A percentile compares a stretch with the other conserved stretches of the same genome.
These are phyloP conservation scores for Atrina japonica DNA, from an alignment of 2,888 invertebrate species.

Conservation along the genomic window DNA sequence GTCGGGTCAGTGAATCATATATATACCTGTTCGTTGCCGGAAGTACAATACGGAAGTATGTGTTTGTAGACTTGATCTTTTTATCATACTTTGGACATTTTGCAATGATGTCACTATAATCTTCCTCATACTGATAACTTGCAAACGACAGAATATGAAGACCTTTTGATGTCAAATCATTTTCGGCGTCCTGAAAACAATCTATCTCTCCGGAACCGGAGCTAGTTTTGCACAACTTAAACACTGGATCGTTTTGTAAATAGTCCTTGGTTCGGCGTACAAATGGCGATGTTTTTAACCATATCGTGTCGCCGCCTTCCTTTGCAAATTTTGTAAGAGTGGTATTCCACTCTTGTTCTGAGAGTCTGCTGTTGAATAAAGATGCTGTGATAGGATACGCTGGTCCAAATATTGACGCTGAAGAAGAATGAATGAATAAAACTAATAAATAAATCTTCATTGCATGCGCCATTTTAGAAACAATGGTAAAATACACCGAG, in stretches of 20 bases:
- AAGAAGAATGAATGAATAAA: too few relatives aligned
- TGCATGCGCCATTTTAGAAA: too few relatives aligned
- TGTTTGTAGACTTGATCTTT: slow-evolving; percentile 55
- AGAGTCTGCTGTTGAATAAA: slow-evolving; percentile 66
- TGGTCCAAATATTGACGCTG: slow-evolving; percentile 26
- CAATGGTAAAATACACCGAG: too few relatives aligned
- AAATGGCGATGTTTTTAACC: slow-evolving; percentile 62
- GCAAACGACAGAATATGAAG: slow-evolving; percentile 53
- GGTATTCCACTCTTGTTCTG: slow-evolving; percentile 58
- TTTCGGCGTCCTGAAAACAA: slow-evolving; percentile 60
- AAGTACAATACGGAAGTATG: slow-evolving; percentile 65
- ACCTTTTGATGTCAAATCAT: slow-evolving; percentile 53
- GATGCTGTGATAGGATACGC: slow-evolving; percentile 70
- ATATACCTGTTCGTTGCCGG: slow-evolving; percentile 30
- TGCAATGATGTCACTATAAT: slow-evolving; percentile 58
- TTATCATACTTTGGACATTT: slow-evolving; percentile 64
- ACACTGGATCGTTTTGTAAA: slow-evolving; percentile 59
- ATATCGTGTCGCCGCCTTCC: slow-evolving; percentile 69
- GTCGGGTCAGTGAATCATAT: too few relatives aligned
- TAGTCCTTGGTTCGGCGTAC: slow-evolving; percentile 49
- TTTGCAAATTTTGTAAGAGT: slow-evolving; percentile 57
- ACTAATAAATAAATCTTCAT: too few relatives aligned
- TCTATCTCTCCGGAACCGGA: slow-evolving; percentile 16
- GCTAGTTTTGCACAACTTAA: slow-evolving; percentile 56
- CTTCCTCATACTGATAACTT: slow-evolving; percentile 67